These are phyloP conservation scores for Lanius collurio DNA, from an alignment of 2,113 vertebrate species.

Conservation along the genomic window DNA sequence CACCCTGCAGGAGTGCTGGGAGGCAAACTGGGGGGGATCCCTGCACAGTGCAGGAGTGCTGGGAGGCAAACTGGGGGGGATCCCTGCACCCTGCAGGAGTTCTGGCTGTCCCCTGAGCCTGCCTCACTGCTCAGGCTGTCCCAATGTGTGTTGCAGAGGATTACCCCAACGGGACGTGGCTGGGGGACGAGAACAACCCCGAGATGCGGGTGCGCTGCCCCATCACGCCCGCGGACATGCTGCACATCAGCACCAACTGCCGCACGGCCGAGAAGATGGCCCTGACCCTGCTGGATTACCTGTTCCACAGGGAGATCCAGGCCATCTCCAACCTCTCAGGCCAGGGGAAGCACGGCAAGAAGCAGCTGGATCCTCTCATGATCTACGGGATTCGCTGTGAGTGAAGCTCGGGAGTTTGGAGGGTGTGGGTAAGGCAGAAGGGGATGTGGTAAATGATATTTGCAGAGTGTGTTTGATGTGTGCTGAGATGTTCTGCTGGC, in stretches of 20 bases:
- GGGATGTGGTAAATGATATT: accelerated
- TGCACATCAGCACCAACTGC: conserved; percentile 95
- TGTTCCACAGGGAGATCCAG: conserved; percentile 96
- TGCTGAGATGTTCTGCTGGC: accelerated
- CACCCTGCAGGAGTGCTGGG: too few species aligned
- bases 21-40: too few species aligned
- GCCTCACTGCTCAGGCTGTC: background rate
- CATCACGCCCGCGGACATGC: conserved; percentile 91
- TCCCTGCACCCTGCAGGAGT: too few species aligned
- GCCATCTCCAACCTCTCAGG: conserved; percentile 97
- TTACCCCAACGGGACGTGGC: conserved; percentile 92
- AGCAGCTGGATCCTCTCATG: conserved; percentile 97
- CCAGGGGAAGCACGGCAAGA: conserved; percentile 97
- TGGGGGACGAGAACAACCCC: conserved; percentile 92
- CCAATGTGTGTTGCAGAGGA: conserved; percentile 74
- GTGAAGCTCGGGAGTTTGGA: accelerated
- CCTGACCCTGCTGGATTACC: conserved; percentile 91
- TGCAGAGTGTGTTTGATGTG: background rate
- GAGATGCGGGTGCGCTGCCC: conserved; percentile 96
- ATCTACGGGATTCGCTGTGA: conserved; percentile 97
- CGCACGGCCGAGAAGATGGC: conserved; percentile 98
- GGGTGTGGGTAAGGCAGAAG: accelerated
- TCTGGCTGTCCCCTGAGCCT: background rate
- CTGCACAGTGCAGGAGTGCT: too few species aligned
- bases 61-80: too few species aligned